These are phyloP conservation scores for Tinea trinotella DNA, from an alignment of 2,888 invertebrate species.

Conservation along the genomic window DNA sequence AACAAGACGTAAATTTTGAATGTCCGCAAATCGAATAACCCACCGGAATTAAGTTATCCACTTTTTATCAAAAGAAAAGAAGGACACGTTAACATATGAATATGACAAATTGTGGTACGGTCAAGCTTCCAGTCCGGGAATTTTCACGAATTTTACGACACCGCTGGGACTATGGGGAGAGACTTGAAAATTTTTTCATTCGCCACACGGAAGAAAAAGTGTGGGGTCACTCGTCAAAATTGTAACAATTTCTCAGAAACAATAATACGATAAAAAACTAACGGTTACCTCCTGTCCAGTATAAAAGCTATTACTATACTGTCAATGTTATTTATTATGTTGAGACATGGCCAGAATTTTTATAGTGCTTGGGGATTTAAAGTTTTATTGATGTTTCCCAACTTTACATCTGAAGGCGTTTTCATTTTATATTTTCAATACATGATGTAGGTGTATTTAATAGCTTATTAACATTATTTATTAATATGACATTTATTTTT, in stretches of 20 bases:
- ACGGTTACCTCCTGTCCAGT: slow-evolving; percentile 46
- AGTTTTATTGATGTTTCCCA: slow-evolving; percentile 52
- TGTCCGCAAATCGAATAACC: slow-evolving; percentile 67
- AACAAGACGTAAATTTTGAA: slow-evolving; percentile 70
- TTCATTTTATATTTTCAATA: too few relatives aligned
- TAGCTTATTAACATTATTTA: too few relatives aligned
- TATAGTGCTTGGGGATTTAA: slow-evolving; percentile 64
- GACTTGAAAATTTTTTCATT: slow-evolving; percentile 73
- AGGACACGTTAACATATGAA: slow-evolving; percentile 72
- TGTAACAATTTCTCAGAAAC: slow-evolving; percentile 72
- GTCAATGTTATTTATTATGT: slow-evolving; percentile 71
- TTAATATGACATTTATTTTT: too few relatives aligned
- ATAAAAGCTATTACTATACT: slow-evolving; percentile 59
- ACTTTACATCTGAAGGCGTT: neutral
- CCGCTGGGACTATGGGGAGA: slow-evolving; percentile 60
- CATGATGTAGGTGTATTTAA: too few relatives aligned
- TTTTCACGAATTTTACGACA: slow-evolving; percentile 66
- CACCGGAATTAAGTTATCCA: slow-evolving; percentile 66
- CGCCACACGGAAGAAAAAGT: slow-evolving; percentile 64
- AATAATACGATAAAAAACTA: slow-evolving; percentile 62
- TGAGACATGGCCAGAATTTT: slow-evolving; percentile 62
- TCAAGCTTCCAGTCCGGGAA: slow-evolving; percentile 40
- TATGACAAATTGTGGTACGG: slow-evolving; percentile 72
- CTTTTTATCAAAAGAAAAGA: slow-evolving; percentile 70
- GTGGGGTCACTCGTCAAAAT: slow-evolving; percentile 70